A percentile compares a stretch with the other conserved stretches of the same genome.
phyloP scores from a whole-genome alignment of 2,888 invertebrate genomes.

The Yponomeuta evonymella region DNA sequence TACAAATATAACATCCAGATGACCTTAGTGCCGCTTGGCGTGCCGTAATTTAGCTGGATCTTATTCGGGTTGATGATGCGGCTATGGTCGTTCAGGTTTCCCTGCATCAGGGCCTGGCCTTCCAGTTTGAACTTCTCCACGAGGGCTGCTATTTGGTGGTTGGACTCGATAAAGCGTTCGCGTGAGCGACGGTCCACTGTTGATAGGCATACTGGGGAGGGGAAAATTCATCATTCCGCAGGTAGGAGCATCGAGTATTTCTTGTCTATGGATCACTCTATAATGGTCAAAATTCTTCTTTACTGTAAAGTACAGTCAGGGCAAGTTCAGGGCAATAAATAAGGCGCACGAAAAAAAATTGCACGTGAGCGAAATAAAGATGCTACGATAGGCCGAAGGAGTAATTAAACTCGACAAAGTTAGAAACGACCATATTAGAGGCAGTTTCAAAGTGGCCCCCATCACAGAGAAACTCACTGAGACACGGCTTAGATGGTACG shows the following conservation, averaged over 20 bases:
- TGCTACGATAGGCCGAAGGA: no score
- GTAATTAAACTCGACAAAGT: no score
- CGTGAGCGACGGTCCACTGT: slow-evolving; percentile 83
- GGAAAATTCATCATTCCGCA: background rate
- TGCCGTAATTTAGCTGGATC: slow-evolving; percentile 84
- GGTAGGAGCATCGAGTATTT: background rate
- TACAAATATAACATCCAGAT: slow-evolving; percentile 82
- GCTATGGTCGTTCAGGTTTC: slow-evolving; percentile 71
- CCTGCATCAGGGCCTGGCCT: slow-evolving; percentile 85
- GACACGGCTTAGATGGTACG: no score
- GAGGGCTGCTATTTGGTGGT: slow-evolving; percentile 92
- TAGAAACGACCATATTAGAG: no score
- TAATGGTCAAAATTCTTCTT: no score
- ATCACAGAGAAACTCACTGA: no score
- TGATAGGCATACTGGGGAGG: slow-evolving; percentile 70
- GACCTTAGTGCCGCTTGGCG: slow-evolving; percentile 81
- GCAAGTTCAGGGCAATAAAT: no score
- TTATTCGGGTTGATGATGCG: slow-evolving; percentile 80
- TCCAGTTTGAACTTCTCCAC: slow-evolving; percentile 94
- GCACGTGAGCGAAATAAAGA: no score
- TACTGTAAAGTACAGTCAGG: no score
- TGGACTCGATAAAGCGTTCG: slow-evolving; percentile 94
- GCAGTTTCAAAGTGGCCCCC: no score
- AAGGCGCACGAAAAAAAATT: no score
- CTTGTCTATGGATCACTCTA: no score